Evolutionary conservation across 2,797 vertebrate genomes (phyloP).

Genomic region (Onychomys arenicola): DNA sequence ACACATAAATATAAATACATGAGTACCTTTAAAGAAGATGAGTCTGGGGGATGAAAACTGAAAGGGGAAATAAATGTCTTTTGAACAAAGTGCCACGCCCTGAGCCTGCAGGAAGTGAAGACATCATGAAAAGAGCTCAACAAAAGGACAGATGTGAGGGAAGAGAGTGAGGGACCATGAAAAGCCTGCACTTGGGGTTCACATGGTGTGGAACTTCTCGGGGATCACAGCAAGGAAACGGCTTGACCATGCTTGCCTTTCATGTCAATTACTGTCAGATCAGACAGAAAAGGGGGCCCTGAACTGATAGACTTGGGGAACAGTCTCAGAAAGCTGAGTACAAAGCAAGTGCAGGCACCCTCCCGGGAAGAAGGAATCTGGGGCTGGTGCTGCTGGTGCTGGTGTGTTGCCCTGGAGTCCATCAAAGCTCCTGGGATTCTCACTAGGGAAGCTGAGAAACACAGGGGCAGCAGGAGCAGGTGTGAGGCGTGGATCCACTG

Average conservation of each 20-base stretch:
- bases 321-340: neutral
- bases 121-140: neutral
- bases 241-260: neutral
- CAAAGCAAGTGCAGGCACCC: neutral
- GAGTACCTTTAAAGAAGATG: neutral
- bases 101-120: neutral
- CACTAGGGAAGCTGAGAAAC: neutral
- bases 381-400: neutral
- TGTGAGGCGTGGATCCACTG: neutral
- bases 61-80: neutral
- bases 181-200: neutral
- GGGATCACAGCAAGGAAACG: neutral
- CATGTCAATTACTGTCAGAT: neutral
- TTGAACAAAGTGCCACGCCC: neutral
- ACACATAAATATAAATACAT: neutral
- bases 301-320: neutral
- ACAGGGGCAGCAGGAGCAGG: too few species aligned
- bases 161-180: neutral
- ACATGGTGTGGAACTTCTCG: neutral
- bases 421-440: neutral
- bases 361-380: neutral
- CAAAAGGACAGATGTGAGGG: neutral
- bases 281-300: neutral
- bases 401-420: neutral
- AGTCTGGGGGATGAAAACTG: neutral